A percentile compares a stretch with the other conserved stretches of the same genome.
phyloP scores from a whole-genome alignment of 2,888 invertebrate species.

The Hyalella azteca region DNA sequence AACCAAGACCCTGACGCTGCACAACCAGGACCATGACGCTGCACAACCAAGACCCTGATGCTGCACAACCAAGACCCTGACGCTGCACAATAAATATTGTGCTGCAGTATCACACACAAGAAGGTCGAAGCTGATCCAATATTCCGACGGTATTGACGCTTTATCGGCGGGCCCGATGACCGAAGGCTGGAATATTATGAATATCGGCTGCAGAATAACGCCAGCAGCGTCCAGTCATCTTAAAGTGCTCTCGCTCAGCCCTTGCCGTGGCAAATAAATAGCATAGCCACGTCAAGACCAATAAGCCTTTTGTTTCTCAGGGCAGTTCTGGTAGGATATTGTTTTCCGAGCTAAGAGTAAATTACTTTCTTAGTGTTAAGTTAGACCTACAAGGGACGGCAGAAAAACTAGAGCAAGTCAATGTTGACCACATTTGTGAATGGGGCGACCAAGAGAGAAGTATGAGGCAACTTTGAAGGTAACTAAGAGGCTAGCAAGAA shows the following conservation, averaged over 20 bases:
- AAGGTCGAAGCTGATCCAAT: neutral
- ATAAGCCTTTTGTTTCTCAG: neutral
- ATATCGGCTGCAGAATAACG: constrained; percentile 21
- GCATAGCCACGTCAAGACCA: neutral
- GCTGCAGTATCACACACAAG: neutral
- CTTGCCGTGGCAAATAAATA: neutral
- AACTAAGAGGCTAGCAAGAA: too few relatives aligned
- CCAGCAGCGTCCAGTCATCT: neutral
- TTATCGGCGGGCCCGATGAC: constrained; percentile 27
- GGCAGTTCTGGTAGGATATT: neutral
- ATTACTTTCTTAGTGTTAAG: neutral
- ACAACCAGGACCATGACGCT: neutral
- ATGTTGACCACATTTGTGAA: too few relatives aligned
- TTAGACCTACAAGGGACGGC: too few relatives aligned
- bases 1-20: neutral
- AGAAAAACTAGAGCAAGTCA: too few relatives aligned
- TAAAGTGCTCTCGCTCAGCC: neutral
- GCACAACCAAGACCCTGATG: neutral
- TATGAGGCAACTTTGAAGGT: too few relatives aligned
- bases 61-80: neutral
- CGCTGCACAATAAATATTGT: neutral
- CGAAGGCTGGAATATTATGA: constrained; percentile 6
- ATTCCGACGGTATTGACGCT: neutral
- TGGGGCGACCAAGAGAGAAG: too few relatives aligned
- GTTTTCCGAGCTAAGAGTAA: neutral